These are phyloP conservation scores for Paralichthys olivaceus DNA, from an alignment of 2,113 vertebrate genomes.

Conservation along the genomic window DNA sequence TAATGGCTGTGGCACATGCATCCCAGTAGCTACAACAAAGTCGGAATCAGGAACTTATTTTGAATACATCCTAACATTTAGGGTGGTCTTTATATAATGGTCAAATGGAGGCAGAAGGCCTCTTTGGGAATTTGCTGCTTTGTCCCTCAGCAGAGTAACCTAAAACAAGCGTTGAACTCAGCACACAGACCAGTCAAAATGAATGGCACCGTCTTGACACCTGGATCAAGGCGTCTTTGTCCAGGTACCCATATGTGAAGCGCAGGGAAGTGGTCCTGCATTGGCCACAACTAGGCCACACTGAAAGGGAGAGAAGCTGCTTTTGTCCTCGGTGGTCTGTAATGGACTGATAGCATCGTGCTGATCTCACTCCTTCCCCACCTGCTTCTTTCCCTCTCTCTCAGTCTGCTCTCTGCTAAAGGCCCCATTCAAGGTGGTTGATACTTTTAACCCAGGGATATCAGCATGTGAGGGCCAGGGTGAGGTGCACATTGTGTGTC, in stretches of 20 bases:
- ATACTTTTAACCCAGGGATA: constrained; percentile 71
- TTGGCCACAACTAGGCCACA: constrained; percentile 71
- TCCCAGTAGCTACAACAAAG: not conserved
- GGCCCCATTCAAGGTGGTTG: constrained; percentile 59
- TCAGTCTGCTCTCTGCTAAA: constrained; percentile 61
- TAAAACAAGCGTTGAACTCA: constrained; percentile 54
- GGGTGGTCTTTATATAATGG: constrained; percentile 13
- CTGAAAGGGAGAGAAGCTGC: constrained; percentile 69
- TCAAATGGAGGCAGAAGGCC: too few relatives aligned
- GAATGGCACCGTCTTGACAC: constrained; percentile 76
- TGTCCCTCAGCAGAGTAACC: constrained; percentile 42
- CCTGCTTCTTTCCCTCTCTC: constrained; percentile 57
- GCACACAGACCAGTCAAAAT: constrained; percentile 48
- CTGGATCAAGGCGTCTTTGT: constrained; percentile 73
- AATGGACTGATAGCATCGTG: constrained; percentile 80
- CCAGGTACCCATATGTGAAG: constrained; percentile 53
- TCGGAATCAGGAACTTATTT: constrained; percentile 10
- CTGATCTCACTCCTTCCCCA: constrained; percentile 66
- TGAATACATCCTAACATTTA: not conserved
- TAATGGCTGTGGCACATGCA: not conserved
- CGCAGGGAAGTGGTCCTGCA: constrained; percentile 50
- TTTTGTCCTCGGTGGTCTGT: constrained; percentile 75
- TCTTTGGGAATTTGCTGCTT: constrained; percentile 26
- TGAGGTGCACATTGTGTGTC: constrained; percentile 55
- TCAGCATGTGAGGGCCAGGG: constrained; percentile 44